Evolutionary conservation across 2,797 vertebrate species (phyloP).

Genomic region (Tenualosa ilisha): DNA sequence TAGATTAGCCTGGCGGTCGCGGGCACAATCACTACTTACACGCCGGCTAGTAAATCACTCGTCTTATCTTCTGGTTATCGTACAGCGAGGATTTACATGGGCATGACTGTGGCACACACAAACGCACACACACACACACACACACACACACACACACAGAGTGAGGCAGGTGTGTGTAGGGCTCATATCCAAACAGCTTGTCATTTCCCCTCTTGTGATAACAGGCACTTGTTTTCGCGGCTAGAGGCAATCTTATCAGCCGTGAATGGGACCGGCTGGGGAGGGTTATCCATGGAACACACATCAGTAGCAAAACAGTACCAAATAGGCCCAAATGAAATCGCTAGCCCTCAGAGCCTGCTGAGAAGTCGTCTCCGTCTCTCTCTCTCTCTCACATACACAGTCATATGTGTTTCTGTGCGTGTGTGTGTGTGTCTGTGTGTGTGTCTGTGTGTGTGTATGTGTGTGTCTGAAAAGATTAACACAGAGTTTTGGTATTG

Average conservation of each 20-base stretch:
- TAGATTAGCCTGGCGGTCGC: neutral
- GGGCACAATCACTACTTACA: neutral
- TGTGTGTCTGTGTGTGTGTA: conserved; percentile 10
- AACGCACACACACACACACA: neutral
- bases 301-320: conserved; percentile 3
- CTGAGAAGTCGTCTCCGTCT: neutral
- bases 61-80: conserved; percentile 11
- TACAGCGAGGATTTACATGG: neutral
- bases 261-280: conserved; percentile 55
- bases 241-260: conserved; percentile 60
- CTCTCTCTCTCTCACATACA: conserved; percentile 25
- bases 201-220: conserved; percentile 44
- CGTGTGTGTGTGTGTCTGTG: neutral
- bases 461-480: neutral
- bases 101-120: neutral
- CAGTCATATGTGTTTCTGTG: conserved; percentile 15
- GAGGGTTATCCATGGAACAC: conserved; percentile 50
- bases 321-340: conserved; percentile 11
- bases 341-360: conserved; percentile 1
- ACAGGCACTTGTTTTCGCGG: conserved; percentile 47
- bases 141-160: conserved; percentile 26
- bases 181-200: conserved; percentile 35
- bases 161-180: conserved; percentile 24
- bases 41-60: conserved; percentile 10
- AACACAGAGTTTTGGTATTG: neutral